Evolutionary conservation across 2,888 invertebrate species (phyloP).

Genomic region (Notodonta dromedarius): DNA sequence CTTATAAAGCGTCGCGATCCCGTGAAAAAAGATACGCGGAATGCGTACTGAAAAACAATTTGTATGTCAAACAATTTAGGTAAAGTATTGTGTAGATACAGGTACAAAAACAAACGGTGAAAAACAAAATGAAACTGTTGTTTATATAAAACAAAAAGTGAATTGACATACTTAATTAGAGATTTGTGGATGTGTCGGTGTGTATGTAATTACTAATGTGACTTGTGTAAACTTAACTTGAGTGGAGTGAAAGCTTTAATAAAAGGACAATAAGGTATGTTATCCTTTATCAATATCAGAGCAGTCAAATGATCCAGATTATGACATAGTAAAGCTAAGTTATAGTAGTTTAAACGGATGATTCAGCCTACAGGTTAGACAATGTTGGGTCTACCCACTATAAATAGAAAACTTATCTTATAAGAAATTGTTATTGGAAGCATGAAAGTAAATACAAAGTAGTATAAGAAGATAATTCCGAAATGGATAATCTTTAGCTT

Average conservation of each 20-base stretch:
- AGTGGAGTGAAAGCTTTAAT: conserved; percentile 37
- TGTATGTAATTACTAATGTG: conserved; percentile 42
- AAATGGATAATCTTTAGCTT: too few species aligned
- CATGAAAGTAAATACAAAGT: too few species aligned
- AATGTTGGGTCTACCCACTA: background rate
- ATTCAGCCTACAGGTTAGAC: background rate
- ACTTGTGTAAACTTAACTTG: conserved; percentile 44
- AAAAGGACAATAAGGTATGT: conserved; percentile 49
- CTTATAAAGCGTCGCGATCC: conserved; percentile 57
- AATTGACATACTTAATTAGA: conserved; percentile 36
- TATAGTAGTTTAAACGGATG: background rate
- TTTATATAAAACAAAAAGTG: conserved; percentile 36
- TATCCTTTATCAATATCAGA: conserved; percentile 6
- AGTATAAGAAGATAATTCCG: too few species aligned
- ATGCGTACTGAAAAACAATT: conserved; percentile 39
- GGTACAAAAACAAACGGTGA: background rate
- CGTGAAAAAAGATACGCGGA: conserved; percentile 53
- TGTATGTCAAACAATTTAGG: conserved; percentile 29
- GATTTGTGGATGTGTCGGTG: conserved; percentile 38
- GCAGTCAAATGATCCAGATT: background rate
- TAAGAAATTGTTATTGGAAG: background rate
- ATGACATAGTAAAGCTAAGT: background rate
- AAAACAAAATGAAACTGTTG: conserved; percentile 27
- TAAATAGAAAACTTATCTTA: background rate
- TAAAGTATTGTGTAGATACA: conserved; percentile 34